Base-by-base conservation (phyloP, 2,797 vertebrate species). In the Hippopotamyrus pictus region DNA sequence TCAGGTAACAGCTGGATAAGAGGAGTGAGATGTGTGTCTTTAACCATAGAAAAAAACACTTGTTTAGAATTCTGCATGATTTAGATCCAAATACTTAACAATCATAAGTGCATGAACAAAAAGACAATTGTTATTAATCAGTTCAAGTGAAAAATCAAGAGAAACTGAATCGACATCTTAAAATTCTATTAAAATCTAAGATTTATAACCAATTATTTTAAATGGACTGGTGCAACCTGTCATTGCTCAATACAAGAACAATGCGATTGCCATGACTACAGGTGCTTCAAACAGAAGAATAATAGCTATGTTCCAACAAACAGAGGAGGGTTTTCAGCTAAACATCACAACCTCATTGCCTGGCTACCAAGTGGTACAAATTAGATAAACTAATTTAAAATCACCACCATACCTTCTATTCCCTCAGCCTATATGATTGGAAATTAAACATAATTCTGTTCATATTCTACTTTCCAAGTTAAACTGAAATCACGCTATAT, bases 1-100 rank as follows among this genome's bases (percentile, higher is more conserved):
- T 88, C 91, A 22, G 95, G 96, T 5, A 93, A 94, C 90, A 97
- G 88, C 94, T 93, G 91, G 91, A 84, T 65, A 90, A 73, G 96
- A 65, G 33, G 46, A 82, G 9, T 62, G 54, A 89, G 44, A 89
- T n/a, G 41, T 57, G 41, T 25, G 88, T 87, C 62, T 88, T 11
- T 7, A 86, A 0, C 1, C 91, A 89, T 91, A 3, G 51, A 22
- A 83, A 46, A 87, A 86, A 53, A 37, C 89, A 83, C 14, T 50
- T 7, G 19, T 57, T 0, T 89, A 65, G 22, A 84, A 4, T 37
- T n/a, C 22, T 53, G 37, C 37, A 83, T 37, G 33, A 50, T 76
- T 44, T 8, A 59, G 19, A 83, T 44, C 9, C 86, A 37, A 41
- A 3, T 51, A 41, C 19, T n/a, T 51, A 53, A n/a, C 12, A 82